These are phyloP conservation scores for Arctia plantaginis DNA, from an alignment of 2,888 invertebrate species.

Conservation along the genomic window DNA sequence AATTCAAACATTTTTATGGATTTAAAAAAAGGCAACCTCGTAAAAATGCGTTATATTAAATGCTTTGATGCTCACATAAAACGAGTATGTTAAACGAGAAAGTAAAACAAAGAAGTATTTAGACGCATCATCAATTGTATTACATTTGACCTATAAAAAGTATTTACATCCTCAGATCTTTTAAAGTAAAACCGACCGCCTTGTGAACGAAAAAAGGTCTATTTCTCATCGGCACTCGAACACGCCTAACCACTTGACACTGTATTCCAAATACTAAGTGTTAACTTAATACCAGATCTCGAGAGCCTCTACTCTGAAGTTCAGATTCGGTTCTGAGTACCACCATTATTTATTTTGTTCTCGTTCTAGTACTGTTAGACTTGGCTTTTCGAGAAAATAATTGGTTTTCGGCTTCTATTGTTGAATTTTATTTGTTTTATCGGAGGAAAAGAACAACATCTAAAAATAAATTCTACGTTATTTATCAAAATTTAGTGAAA, in stretches of 20 bases:
- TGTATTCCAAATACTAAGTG: slow-evolving; percentile 28
- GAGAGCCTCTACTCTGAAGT: slow-evolving; percentile 12
- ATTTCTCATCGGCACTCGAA: slow-evolving; percentile 30
- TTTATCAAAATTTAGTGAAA: background rate
- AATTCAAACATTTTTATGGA: background rate
- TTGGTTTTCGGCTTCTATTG: background rate
- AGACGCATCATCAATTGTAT: background rate
- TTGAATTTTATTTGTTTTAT: background rate
- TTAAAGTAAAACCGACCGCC: background rate
- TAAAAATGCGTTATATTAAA: background rate
- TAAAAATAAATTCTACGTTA: background rate
- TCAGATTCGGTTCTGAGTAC: slow-evolving; percentile 16
- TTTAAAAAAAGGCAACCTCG: background rate
- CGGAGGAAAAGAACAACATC: background rate
- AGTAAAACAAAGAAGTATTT: background rate
- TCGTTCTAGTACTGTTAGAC: slow-evolving; percentile 16
- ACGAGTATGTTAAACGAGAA: background rate
- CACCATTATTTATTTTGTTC: slow-evolving; percentile 32
- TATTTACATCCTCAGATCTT: slow-evolving; percentile 9
- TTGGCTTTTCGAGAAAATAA: background rate
- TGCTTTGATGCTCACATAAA: background rate
- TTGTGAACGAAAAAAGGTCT: slow-evolving; percentile 19
- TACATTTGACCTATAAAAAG: background rate
- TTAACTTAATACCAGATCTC: slow-evolving; percentile 31
- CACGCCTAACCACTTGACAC: slow-evolving; percentile 46